Conservation (phyloP, 2,797 vertebrate species). For the Eptatretus atami region DNA sequence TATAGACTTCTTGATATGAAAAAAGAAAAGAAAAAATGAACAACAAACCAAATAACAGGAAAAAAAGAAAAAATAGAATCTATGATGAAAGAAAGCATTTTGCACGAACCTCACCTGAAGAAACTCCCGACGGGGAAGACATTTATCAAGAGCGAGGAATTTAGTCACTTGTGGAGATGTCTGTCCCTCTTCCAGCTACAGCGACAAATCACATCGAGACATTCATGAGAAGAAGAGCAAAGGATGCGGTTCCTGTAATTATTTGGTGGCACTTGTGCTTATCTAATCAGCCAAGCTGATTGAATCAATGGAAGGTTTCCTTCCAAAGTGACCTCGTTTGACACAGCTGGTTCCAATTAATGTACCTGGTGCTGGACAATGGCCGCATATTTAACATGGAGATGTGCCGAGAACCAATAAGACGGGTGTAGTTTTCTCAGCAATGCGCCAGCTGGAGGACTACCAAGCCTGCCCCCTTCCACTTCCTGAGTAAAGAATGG, state of each 20-base stretch:
- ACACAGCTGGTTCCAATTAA: background rate
- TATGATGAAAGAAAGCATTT: background rate
- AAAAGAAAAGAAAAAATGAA: no score
- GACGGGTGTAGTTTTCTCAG: slow-evolving; percentile 46
- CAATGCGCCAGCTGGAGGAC: slow-evolving; percentile 57
- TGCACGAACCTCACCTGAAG: slow-evolving; percentile 34
- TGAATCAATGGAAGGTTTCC: no score
- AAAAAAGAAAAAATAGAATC: slow-evolving; percentile 7
- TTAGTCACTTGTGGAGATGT: slow-evolving; percentile 42
- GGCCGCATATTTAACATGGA: slow-evolving; percentile 87
- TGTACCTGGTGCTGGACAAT: slow-evolving; percentile 50
- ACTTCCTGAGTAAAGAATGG: slow-evolving; percentile 64
- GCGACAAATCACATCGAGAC: slow-evolving; percentile 29
- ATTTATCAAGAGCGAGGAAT: slow-evolving; percentile 89
- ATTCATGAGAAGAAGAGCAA: slow-evolving; percentile 8
- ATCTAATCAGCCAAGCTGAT: background rate
- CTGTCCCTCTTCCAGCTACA: background rate
- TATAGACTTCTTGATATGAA: no score
- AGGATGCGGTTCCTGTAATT: slow-evolving; percentile 6
- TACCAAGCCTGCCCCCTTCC: slow-evolving; percentile 49
- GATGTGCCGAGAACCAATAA: slow-evolving; percentile 90
- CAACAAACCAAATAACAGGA: slow-evolving; percentile 8
- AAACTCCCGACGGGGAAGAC: slow-evolving; percentile 64
- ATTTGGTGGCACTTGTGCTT: background rate
- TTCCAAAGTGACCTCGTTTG: no score